Base-by-base conservation (phyloP, 2,888 invertebrate species). In the Drepana falcataria region DNA sequence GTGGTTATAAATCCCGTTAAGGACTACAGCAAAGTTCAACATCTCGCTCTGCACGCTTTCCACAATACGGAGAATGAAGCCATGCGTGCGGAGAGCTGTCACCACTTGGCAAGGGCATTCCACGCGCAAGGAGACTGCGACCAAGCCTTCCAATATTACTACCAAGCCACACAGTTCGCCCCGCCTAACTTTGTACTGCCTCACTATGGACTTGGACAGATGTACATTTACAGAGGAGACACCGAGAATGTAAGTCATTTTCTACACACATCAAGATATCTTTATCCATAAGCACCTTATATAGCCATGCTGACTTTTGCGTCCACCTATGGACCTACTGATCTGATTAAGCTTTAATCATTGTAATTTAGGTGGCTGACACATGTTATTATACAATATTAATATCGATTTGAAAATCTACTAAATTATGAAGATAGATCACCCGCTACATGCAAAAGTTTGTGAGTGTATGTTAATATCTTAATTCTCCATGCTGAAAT, bases 51-150 rank as follows among this genome's bases (percentile, higher is more conserved):
- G 7, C 99, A 99, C 77, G 99, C 99, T 0, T 99, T 99, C 83
- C 98, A 99, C 82, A 98, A 98, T 77, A 99, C 99, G 0, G 99
- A 99, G 85, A 99, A 99, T 81, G 99, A 99, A 87, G 97, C 98
- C 0, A 99, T 99, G 98, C 92, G 99, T 47, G 99, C 99, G 0
- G 99, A 99, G 85, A 98, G 98, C 78, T 99, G 99, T 80, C 99
- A 99, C 80, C 99, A 99, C 76, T 87, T 99, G 57, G 99, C 99
- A 0, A 91, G 99, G 59, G 97, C 98, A 21, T 99, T 97, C 85
- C 99, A 99, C 79, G 98, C 98, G 0, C 97, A 97, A 83, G 95
- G 95, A 0, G 97, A 98, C 77, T 98, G 96, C 71, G 98, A 99
- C 78, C 98, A 99, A 84, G 99, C 99, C 35, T 99, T 99, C 85